Evolutionary conservation across 64 coral and sea anemone genomes (phyloP), one percentile per base, ranked within the genome.

Genomic region (Porites lutea): DNA sequence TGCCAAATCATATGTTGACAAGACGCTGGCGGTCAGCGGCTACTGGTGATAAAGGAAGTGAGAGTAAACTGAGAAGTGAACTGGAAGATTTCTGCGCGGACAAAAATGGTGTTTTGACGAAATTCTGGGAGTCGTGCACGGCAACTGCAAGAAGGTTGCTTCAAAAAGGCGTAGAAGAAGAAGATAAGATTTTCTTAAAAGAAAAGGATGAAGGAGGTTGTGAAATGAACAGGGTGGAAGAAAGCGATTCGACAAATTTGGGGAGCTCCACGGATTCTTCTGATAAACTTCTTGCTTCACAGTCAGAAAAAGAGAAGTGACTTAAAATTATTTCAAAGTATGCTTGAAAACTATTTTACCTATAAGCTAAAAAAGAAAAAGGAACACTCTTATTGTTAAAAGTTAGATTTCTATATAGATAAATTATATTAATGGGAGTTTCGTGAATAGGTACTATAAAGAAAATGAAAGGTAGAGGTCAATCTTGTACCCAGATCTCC

Each of bases 11-110:
- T 9, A 98, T 95, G 93, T 63, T 98, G 21, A 95, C 96, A 6
- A 98, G 89, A 27, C 77, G 93, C n/a, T 98, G 96, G 96, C 87
- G 96, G 19, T 93, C 96, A 15, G 71, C 93, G 7, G 77, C 96
- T 1, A 98, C 96, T 6, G 96, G 93, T 0, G 96, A 98, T 49
- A 87, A 78, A 20, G 96, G 89, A 53, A 72, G 71, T 6, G 66
- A 78, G 0, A 88, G 72, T 9, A 98, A 92, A 71, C 73, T 98
- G 64, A 70, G 88, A 78, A 55, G 66, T 54, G 93, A 98, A 21
- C 88, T 98, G 71, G 85, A 86, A 79, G 78, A 92, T 18, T 95
- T 98, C 52, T 98, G 96, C 76, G 57, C 46, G 37, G 70, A 98
- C 70, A 92, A 48, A 20, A 86, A 95, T 59, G 96, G 89, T 11